Conservation (phyloP, 1,140 invertebrate genomes). For the Atta cephalotes region DNA sequence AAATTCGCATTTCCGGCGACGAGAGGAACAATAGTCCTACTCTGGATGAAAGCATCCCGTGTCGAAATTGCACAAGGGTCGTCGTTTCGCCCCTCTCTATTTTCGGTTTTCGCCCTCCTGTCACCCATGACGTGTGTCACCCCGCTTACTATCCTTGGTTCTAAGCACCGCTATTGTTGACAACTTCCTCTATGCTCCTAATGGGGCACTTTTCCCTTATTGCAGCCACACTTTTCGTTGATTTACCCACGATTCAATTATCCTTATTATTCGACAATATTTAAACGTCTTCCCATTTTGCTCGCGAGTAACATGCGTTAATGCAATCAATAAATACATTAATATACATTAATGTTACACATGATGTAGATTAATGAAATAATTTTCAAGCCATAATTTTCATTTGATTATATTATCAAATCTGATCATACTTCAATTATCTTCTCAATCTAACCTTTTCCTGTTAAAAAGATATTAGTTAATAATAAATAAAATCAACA, state of each 20-base stretch:
- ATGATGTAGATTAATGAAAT: not conserved
- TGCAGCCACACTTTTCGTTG: not conserved
- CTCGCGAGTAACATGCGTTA: not conserved
- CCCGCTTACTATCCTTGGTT: slow-evolving; percentile 19
- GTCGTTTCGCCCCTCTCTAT: slow-evolving; percentile 62
- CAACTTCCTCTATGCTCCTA: slow-evolving; percentile 53
- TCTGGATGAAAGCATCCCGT: slow-evolving; percentile 40
- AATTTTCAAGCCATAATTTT: slow-evolving; percentile 1
- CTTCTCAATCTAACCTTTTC: not conserved
- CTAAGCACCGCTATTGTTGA: slow-evolving; percentile 59
- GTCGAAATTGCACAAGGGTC: slow-evolving; percentile 58
- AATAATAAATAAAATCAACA: slow-evolving; percentile 1
- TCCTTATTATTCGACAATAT: slow-evolving; percentile 7
- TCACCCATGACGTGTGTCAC: slow-evolving; percentile 44
- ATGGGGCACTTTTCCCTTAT: not conserved
- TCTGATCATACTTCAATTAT: slow-evolving; percentile 1
- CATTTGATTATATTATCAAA: not conserved
- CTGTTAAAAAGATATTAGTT: not conserved
- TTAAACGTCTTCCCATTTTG: not conserved
- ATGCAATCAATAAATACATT: not conserved
- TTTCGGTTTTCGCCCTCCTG: slow-evolving; percentile 53
- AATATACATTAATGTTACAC: not conserved
- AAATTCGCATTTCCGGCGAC: slow-evolving; percentile 66
- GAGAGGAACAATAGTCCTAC: slow-evolving; percentile 59
- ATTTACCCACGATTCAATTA: slow-evolving; percentile 16